Evolutionary conservation across 2,888 invertebrate genomes (phyloP), one percentile per base, ranked within the genome.

Genomic region (Ichneumoninae sp.): DNA sequence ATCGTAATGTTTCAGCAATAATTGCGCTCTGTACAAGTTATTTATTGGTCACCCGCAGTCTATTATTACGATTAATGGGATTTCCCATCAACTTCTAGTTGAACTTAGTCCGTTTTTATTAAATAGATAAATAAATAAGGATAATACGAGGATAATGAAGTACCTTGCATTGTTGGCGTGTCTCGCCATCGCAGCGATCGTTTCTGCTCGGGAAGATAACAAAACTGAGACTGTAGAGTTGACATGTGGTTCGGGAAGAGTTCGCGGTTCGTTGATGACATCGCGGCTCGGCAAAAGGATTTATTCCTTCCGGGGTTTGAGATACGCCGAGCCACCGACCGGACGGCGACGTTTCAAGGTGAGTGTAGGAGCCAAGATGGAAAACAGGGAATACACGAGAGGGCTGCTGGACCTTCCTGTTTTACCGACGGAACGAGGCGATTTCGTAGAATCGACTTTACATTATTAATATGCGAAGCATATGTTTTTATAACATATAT

Each of bases 311-410:
- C 89, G 92, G 6, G 91, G 90, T 1, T 62, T 92, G 10, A 87
- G 89, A 80, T 92, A 90, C 84, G 92, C 88, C 0, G 89, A 91
- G 71, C 82, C 92, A 19, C 91, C 92, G 3, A 74, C 85, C 52
- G 91, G 89, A 30, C 80, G 88, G 36, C 60, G 69, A 19, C 87
- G 91, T 10, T 92, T 92, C 66, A 80, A 90, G 87, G 91, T 92
- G 81, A 86, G 80, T 83, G 10, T 47, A 40, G 13, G 1, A 13
- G 1, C 8, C 7, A 40, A 8, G 8, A 8, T 8, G 40, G 10
- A 40, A 8, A 40, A 40, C 40, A 0, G 40, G 36, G 8, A 36
- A 36, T 30, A 30, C 0, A 33, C 0, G 33, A 33, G 33, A 5
- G 33, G 33, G 33, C 33, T 33, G 33, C 33, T 6, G 33, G 33